A percentile compares a stretch with the other conserved stretches of the same genome.
These are phyloP conservation scores for Endotricha flammealis DNA, from an alignment of 2,888 invertebrate genomes.

Conservation along the genomic window DNA sequence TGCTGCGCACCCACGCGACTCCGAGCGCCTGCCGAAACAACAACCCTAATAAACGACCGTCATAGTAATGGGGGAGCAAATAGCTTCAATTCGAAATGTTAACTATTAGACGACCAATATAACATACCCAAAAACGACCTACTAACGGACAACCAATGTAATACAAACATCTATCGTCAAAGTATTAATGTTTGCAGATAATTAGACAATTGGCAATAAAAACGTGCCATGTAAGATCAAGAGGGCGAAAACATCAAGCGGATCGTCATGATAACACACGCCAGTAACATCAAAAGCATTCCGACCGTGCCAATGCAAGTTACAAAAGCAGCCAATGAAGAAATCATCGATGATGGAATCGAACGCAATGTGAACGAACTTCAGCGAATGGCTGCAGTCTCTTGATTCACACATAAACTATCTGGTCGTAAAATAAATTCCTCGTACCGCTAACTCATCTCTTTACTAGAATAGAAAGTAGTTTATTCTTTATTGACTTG, in stretches of 20 bases:
- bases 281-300: background rate
- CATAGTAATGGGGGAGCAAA: slow-evolving; percentile 23
- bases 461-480: slow-evolving; percentile 19
- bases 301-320: slow-evolving; percentile 1
- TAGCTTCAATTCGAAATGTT: no score
- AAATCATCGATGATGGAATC: slow-evolving; percentile 8
- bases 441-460: slow-evolving; percentile 14
- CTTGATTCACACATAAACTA: slow-evolving; percentile 15
- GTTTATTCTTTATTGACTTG: slow-evolving; percentile 11
- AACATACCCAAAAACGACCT: no score
- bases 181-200: no score
- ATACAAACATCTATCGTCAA: no score
- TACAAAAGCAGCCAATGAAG: slow-evolving; percentile 8
- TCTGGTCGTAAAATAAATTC: slow-evolving; percentile 16
- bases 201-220: no score
- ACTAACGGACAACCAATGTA: no score
- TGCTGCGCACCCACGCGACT: slow-evolving; percentile 24
- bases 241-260: slow-evolving; percentile 5
- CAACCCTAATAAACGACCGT: slow-evolving; percentile 21
- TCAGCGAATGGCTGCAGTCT: slow-evolving; percentile 11
- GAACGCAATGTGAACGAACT: slow-evolving; percentile 10
- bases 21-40: slow-evolving; percentile 16
- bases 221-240: background rate
- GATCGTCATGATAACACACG: background rate
- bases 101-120: background rate